Evolutionary conservation across 2,888 invertebrate genomes (phyloP).

Genomic region (Drosophila melanosoma): DNA sequence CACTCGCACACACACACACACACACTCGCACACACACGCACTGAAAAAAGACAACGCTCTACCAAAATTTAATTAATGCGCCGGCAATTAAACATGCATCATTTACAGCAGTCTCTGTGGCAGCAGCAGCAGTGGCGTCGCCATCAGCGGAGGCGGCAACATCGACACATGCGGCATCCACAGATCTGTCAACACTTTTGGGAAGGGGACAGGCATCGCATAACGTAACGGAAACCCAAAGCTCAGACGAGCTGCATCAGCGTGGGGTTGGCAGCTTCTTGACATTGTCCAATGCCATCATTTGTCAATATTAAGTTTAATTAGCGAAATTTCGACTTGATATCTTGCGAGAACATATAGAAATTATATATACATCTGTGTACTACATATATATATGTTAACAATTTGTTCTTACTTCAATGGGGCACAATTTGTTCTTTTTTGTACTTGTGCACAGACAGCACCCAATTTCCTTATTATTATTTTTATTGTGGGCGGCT

Average conservation of each 20-base stretch:
- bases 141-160: constrained; percentile 57
- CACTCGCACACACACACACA: constrained; percentile 18
- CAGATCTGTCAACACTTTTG: constrained; percentile 63
- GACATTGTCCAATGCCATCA: constrained; percentile 76
- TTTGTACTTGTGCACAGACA: constrained; percentile 42
- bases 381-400: constrained; percentile 7
- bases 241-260: constrained; percentile 7
- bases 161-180: constrained; percentile 66
- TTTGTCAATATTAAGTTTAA: constrained; percentile 81
- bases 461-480: constrained; percentile 33
- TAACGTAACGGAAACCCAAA: constrained; percentile 38
- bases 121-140: constrained; percentile 48
- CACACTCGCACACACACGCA: constrained; percentile 7
- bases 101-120: constrained; percentile 71
- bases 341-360: constrained; percentile 5
- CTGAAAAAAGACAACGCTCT: constrained; percentile 42
- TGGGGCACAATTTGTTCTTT: constrained; percentile 68
- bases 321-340: constrained; percentile 66
- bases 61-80: constrained; percentile 79
- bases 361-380: constrained; percentile 7
- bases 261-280: constrained; percentile 36
- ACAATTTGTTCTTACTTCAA: constrained; percentile 49
- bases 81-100: constrained; percentile 81
- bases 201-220: constrained; percentile 3
- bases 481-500: constrained; percentile 31